Percentiles rank a stretch among this genome's conserved stretches.
Conservation (phyloP, 1,140 invertebrate species). For the Drosophila quadrilineata region DNA sequence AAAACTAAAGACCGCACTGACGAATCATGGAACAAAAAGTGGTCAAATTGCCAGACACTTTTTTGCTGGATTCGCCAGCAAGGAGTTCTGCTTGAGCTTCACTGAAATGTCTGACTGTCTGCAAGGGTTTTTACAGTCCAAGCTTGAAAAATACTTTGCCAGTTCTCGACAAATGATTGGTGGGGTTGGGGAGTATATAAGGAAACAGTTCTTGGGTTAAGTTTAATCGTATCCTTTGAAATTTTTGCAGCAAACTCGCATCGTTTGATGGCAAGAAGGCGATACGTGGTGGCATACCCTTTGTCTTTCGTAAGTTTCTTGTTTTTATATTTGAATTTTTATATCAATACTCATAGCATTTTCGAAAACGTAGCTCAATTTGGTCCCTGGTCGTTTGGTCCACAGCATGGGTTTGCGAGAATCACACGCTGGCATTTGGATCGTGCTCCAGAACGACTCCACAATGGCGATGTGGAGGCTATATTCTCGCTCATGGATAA, state of each 20-base stretch:
- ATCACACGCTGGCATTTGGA: conserved; percentile 95
- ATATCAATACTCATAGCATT: neutral
- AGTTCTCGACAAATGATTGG: too few relatives aligned
- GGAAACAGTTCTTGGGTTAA: too few relatives aligned
- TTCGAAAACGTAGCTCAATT: conserved; percentile 89
- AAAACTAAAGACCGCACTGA: conserved; percentile 36
- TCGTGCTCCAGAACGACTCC: conserved; percentile 91
- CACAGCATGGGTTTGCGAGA: conserved; percentile 96
- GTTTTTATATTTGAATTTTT: neutral
- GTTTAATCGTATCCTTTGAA: conserved; percentile 57
- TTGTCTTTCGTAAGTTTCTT: conserved; percentile 95
- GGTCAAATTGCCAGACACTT: conserved; percentile 71
- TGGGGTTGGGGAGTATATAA: too few relatives aligned
- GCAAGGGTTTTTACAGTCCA: conserved; percentile 54
- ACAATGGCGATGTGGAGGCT: conserved; percentile 94
- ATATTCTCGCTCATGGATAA: conserved; percentile 95
- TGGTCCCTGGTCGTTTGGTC: conserved; percentile 94
- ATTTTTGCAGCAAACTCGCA: conserved; percentile 94
- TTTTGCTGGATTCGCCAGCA: conserved; percentile 42
- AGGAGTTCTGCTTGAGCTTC: conserved; percentile 33
- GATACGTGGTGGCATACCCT: conserved; percentile 96
- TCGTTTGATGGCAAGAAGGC: conserved; percentile 97
- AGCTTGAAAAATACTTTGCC: conserved; percentile 29
- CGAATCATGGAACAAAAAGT: conserved; percentile 54
- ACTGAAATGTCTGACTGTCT: conserved; percentile 77